A percentile compares a stretch with the other conserved stretches of the same genome.
These are phyloP conservation scores for Galerucella pusilla DNA, from an alignment of 2,888 invertebrate genomes.

Conservation along the genomic window DNA sequence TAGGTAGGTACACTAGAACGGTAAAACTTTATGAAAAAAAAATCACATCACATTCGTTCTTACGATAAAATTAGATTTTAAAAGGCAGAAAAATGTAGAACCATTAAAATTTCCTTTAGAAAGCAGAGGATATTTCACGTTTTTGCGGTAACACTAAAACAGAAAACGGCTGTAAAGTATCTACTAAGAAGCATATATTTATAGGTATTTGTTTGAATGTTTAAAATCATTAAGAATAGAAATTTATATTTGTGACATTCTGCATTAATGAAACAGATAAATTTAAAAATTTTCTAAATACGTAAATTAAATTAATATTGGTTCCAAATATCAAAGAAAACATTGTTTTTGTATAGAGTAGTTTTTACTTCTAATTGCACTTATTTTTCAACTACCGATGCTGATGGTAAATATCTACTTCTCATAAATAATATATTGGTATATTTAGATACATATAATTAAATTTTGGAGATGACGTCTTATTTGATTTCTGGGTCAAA, in stretches of 20 bases:
- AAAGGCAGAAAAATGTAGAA: conserved; percentile 44
- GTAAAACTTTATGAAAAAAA: conserved; percentile 21
- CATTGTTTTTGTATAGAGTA: no score
- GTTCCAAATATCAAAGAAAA: not conserved
- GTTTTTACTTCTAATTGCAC: no score
- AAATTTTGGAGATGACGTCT: not conserved
- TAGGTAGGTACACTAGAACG: not conserved
- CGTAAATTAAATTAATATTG: not conserved
- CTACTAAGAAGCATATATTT: not conserved
- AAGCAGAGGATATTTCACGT: conserved; percentile 33
- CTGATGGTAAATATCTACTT: no score
- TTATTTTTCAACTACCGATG: no score
- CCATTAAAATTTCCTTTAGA: conserved; percentile 45
- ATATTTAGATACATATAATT: no score
- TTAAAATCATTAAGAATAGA: conserved; percentile 2
- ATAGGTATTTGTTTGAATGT: not conserved
- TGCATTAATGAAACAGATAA: not conserved
- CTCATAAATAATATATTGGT: no score
- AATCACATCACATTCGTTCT: conserved; percentile 18
- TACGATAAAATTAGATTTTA: conserved; percentile 27
- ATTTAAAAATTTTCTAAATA: not conserved
- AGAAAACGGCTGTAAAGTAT: not conserved
- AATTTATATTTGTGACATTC: not conserved
- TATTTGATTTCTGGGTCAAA: not conserved
- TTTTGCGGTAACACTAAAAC: conserved; percentile 22